Evolutionary conservation across 2,113 vertebrate species (phyloP).

Genomic region (Oceanodroma tethys): DNA sequence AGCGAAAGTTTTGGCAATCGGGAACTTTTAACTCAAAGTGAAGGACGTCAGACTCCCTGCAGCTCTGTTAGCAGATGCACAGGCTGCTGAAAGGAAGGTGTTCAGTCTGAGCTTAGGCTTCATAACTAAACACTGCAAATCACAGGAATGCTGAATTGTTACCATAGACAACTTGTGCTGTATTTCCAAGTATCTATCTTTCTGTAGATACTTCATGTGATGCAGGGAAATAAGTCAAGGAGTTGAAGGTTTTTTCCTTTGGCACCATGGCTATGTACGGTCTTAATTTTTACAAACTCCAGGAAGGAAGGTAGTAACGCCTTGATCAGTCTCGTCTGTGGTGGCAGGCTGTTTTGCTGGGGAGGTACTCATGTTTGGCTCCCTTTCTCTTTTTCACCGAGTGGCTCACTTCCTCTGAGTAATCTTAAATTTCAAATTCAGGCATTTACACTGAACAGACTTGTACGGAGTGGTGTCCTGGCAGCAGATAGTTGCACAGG

Average conservation of each 20-base stretch:
- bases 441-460: no score
- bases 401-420: neutral
- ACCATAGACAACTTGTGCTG: neutral
- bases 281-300: neutral
- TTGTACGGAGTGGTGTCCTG: rapidly evolving
- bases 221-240: neutral
- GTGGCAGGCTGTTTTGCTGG: neutral
- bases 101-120: neutral
- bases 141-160: neutral
- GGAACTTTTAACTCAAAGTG: neutral
- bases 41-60: rapidly evolving
- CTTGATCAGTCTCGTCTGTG: neutral
- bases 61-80: neutral
- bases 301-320: neutral
- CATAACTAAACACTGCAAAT: neutral
- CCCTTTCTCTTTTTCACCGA: neutral
- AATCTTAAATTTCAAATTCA: neutral
- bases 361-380: neutral
- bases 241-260: neutral
- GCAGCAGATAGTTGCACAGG: neutral
- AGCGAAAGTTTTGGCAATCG: rapidly evolving
- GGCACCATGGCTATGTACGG: neutral
- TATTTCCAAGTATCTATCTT: neutral
- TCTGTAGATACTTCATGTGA: neutral
- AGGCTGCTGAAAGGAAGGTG: neutral